phyloP scores from a whole-genome alignment of 2,797 vertebrate genomes.

The Rhinoraja longicauda region DNA sequence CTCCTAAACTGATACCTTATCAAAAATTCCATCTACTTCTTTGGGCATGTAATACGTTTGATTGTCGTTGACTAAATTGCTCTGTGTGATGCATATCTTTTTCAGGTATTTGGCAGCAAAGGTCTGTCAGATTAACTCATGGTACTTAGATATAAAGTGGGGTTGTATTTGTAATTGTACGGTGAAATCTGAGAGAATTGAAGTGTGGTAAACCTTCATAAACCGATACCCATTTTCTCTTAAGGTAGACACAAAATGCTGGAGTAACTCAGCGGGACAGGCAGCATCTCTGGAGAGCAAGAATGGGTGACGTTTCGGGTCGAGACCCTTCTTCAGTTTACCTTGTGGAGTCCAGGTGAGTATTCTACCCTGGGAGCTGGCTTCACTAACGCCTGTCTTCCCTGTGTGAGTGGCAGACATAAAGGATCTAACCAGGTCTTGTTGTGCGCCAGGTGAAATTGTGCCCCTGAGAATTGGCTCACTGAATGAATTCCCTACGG shows the following conservation, averaged over 20 bases:
- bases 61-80: not conserved
- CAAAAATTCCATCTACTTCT: conserved; percentile 7
- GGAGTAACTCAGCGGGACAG: too few species aligned
- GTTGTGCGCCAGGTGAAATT: too few species aligned
- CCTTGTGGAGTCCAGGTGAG: too few species aligned
- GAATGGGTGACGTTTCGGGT: too few species aligned
- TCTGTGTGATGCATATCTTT: not conserved
- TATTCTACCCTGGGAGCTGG: not conserved
- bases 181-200: not conserved
- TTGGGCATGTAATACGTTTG: not conserved
- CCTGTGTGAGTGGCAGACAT: too few species aligned
- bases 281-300: too few species aligned
- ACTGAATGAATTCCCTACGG: too few species aligned
- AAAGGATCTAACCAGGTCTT: too few species aligned
- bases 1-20: not conserved
- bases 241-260: too few species aligned
- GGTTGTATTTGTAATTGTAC: not conserved
- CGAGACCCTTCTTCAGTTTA: too few species aligned
- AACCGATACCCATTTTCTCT: not conserved
- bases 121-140: not conserved
- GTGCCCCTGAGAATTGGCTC: too few species aligned
- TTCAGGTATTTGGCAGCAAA: not conserved
- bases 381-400: too few species aligned
- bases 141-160: not conserved
- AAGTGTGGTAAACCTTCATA: not conserved